Evolutionary conservation across 1,140 invertebrate species (phyloP).

Genomic region (Trypoxylus dichotomus): DNA sequence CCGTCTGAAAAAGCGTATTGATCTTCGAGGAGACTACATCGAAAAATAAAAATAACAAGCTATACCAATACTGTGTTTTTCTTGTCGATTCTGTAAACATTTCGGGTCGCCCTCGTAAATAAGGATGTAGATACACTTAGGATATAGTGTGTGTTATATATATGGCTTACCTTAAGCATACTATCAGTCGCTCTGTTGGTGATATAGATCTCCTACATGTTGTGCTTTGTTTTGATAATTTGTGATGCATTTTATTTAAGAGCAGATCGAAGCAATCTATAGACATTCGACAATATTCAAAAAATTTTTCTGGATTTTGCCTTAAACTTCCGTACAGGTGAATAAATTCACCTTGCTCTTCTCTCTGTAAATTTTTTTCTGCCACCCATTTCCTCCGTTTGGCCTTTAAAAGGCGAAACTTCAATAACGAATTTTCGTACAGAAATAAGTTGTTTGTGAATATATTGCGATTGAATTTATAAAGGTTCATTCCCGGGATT

Average conservation of each 20-base stretch:
- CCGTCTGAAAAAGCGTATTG: too few species aligned
- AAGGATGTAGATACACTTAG: too few species aligned
- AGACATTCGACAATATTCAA: constrained; percentile 2
- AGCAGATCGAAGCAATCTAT: background rate
- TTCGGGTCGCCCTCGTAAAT: too few species aligned
- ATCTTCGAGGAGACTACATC: too few species aligned
- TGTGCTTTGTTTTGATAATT: background rate
- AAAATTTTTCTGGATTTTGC: background rate
- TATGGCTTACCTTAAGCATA: background rate
- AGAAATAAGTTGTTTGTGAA: background rate
- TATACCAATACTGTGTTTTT: too few species aligned
- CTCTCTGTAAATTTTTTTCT: background rate
- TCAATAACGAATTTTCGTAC: background rate
- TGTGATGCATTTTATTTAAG: background rate
- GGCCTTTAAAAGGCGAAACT: background rate
- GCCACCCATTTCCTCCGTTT: background rate
- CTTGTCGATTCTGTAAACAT: too few species aligned
- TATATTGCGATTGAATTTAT: background rate
- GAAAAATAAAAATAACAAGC: too few species aligned
- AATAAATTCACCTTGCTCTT: background rate
- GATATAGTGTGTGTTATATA: too few species aligned
- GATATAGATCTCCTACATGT: background rate
- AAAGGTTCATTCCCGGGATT: background rate
- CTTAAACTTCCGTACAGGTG: background rate
- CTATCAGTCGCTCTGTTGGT: background rate